These are phyloP conservation scores for Diadema setosum DNA, from an alignment of 35 echinoderm and acorn worm genomes.

Conservation along the genomic window DNA sequence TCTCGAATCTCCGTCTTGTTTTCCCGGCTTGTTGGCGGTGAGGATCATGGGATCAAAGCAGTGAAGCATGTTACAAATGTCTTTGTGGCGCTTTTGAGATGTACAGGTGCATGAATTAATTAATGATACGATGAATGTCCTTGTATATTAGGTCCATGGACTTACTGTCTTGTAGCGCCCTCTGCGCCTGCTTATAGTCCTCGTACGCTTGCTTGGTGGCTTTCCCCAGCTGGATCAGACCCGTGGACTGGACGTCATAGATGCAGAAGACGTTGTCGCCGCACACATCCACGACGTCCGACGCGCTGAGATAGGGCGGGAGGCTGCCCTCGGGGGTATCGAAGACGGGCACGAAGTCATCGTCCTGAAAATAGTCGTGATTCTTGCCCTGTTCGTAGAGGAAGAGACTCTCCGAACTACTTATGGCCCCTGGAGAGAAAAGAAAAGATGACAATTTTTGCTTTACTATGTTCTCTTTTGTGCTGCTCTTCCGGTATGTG, in stretches of 20 bases:
- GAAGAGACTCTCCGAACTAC: constrained; percentile 20
- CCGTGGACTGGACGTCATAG: constrained; percentile 79
- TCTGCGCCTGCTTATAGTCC: constrained; percentile 62
- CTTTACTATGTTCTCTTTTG: too few relatives aligned
- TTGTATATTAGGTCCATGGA: too few relatives aligned
- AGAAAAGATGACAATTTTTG: not conserved
- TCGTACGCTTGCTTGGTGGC: constrained; percentile 85
- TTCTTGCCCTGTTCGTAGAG: constrained; percentile 55
- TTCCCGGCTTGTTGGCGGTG: too few relatives aligned
- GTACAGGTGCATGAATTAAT: too few relatives aligned
- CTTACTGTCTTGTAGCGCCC: constrained; percentile 46
- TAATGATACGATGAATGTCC: too few relatives aligned
- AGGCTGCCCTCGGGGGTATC: constrained; percentile 4
- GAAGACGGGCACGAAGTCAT: constrained; percentile 63
- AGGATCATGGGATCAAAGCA: too few relatives aligned
- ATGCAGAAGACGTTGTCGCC: constrained; percentile 65
- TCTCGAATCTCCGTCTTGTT: too few relatives aligned
- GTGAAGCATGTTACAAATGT: too few relatives aligned
- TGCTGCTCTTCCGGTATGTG: too few relatives aligned
- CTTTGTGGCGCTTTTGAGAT: too few relatives aligned
- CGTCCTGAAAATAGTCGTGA: constrained; percentile 76
- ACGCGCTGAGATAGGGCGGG: constrained; percentile 14
- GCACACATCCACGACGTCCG: constrained; percentile 21
- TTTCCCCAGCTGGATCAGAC: constrained; percentile 67
- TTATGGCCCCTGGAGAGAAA: constrained; percentile 53